Conservation (phyloP, 2,113 vertebrate species). For the Parotia lawesii region DNA sequence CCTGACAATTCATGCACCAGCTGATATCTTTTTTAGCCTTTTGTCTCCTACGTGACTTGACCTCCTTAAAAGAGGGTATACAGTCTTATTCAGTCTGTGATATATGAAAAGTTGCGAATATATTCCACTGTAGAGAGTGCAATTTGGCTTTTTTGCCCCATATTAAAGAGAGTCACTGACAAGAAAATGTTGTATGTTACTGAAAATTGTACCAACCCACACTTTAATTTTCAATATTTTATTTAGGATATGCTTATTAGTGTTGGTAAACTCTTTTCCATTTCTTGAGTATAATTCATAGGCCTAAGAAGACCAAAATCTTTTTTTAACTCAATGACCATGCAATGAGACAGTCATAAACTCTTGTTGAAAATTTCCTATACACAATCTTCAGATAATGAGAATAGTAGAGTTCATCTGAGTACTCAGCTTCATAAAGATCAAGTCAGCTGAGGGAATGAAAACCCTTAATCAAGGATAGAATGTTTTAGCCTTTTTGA, state of each 20-base stretch:
- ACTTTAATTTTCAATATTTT: neutral
- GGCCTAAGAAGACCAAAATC: neutral
- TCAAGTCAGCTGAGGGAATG: neutral
- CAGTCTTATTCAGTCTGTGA: neutral
- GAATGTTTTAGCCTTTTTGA: neutral
- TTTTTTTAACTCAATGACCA: neutral
- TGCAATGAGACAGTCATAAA: neutral
- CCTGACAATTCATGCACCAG: neutral
- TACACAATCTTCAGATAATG: neutral
- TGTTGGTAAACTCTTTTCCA: neutral
- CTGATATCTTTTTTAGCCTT: neutral
- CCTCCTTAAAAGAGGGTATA: neutral
- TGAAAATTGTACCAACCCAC: neutral
- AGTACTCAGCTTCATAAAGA: neutral
- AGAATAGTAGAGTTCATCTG: neutral
- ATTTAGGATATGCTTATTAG: neutral
- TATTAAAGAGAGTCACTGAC: neutral
- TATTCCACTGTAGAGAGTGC: neutral
- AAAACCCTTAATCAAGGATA: neutral
- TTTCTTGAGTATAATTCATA: neutral
- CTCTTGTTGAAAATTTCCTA: neutral
- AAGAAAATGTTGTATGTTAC: neutral
- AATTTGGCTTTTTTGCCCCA: rapidly evolving
- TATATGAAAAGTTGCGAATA: neutral
- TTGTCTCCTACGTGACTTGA: neutral